Percentiles rank a stretch among this genome's conserved stretches.
Conservation (phyloP, 2,113 vertebrate genomes). For the Ameiurus melas region DNA sequence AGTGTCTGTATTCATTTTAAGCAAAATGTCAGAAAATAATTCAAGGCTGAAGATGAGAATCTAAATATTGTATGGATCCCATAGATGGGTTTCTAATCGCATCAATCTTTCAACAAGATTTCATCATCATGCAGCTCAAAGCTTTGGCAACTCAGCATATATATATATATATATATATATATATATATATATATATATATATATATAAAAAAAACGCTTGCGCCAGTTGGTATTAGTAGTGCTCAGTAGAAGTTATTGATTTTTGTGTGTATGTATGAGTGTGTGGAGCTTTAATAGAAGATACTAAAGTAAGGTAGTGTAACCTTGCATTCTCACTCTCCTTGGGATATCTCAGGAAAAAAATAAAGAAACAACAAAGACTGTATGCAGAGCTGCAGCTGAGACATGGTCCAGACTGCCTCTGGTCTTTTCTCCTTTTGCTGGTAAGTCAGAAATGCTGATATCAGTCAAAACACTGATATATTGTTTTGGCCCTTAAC, state of each 20-base stretch:
- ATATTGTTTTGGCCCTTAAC: constrained; percentile 6
- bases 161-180: too few species aligned
- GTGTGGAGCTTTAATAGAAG: constrained; percentile 31
- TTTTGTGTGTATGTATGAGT: neutral
- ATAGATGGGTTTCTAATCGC: neutral
- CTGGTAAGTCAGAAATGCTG: constrained; percentile 2
- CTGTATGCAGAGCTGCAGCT: constrained; percentile 6
- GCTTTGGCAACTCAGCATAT: neutral
- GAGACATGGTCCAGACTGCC: constrained; percentile 38
- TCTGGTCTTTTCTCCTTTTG: constrained; percentile 28
- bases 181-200: too few species aligned
- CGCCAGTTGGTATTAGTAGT: constrained; percentile 19
- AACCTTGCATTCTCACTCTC: constrained; percentile 14
- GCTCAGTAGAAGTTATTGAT: constrained; percentile 45
- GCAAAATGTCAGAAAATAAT: neutral
- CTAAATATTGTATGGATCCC: neutral
- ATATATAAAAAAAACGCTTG: neutral
- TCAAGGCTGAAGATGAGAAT: constrained; percentile 2
- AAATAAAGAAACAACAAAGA: neutral
- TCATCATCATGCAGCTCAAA: constrained; percentile 31
- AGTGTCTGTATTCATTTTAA: constrained; percentile 14
- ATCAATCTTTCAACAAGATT: constrained; percentile 18
- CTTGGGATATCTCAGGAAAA: neutral
- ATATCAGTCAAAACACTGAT: constrained; percentile 21
- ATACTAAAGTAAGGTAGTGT: neutral